Conservation (phyloP, 2,888 invertebrate species). For the Mesorhabditis spiculigera region DNA sequence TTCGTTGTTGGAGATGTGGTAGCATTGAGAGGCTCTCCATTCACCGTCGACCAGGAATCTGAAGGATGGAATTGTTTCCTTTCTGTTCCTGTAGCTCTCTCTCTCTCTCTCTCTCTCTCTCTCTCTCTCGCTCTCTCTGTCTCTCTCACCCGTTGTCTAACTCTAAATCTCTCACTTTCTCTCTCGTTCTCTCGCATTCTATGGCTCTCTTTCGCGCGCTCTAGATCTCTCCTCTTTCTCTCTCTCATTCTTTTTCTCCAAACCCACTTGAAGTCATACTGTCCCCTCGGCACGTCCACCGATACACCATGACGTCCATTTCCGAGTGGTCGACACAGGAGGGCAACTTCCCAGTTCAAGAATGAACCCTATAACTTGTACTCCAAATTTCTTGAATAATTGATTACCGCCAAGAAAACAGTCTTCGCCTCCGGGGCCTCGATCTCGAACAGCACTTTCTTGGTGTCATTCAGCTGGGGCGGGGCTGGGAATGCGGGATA, state of each 20-base stretch:
- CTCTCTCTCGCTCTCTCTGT: too few relatives aligned
- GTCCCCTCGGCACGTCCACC: slow-evolving; percentile 43
- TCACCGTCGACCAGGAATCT: not conserved
- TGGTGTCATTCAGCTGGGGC: slow-evolving; percentile 20
- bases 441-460: slow-evolving; percentile 37
- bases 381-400: not conserved
- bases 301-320: slow-evolving; percentile 37
- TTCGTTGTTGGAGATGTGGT: slow-evolving; percentile 4
- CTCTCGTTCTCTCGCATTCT: too few relatives aligned
- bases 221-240: too few relatives aligned
- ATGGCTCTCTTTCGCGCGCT: too few relatives aligned
- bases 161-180: too few relatives aligned
- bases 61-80: not conserved
- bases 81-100: too few relatives aligned
- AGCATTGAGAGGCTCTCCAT: not conserved
- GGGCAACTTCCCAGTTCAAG: slow-evolving; percentile 49
- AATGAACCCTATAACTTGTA: slow-evolving; percentile 36
- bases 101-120: too few relatives aligned
- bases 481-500: slow-evolving; percentile 12
- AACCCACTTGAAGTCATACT: slow-evolving; percentile 13
- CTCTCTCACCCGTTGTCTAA: too few relatives aligned
- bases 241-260: not conserved
- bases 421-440: slow-evolving; percentile 27
- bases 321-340: slow-evolving; percentile 33
- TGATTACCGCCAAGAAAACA: slow-evolving; percentile 36